These are phyloP conservation scores for Psophia crepitans DNA, from an alignment of 2,113 vertebrate species.

Conservation along the genomic window DNA sequence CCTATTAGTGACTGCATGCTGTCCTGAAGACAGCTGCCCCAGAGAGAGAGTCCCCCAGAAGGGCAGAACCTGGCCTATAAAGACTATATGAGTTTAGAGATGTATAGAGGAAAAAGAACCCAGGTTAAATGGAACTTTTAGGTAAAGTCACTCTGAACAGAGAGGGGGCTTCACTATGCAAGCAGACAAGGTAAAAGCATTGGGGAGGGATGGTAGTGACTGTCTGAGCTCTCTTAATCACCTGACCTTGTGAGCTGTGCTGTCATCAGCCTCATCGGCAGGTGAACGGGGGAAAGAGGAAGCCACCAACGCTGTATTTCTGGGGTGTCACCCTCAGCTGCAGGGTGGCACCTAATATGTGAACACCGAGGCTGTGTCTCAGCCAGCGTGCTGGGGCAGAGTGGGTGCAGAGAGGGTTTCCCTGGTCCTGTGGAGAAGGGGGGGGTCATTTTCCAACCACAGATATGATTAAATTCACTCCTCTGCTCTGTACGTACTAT, in stretches of 20 bases:
- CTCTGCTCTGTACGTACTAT: background rate
- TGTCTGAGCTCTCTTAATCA: background rate
- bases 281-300: background rate
- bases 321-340: background rate
- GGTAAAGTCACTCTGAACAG: background rate
- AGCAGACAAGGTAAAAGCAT: background rate
- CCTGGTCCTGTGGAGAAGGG: fast-evolving
- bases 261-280: background rate
- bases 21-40: background rate
- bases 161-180: background rate
- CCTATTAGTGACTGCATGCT: background rate
- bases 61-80: background rate
- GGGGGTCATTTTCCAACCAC: background rate
- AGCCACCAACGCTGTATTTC: background rate
- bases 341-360: fast-evolving
- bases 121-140: background rate
- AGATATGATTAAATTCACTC: background rate
- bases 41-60: background rate
- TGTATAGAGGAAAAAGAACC: background rate
- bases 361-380: background rate
- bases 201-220: background rate
- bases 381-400: background rate
- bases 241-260: fast-evolving
- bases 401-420: background rate
- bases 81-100: background rate